Evolutionary conservation across 2,797 vertebrate species (phyloP).

Genomic region (Acanthopagrus latus): DNA sequence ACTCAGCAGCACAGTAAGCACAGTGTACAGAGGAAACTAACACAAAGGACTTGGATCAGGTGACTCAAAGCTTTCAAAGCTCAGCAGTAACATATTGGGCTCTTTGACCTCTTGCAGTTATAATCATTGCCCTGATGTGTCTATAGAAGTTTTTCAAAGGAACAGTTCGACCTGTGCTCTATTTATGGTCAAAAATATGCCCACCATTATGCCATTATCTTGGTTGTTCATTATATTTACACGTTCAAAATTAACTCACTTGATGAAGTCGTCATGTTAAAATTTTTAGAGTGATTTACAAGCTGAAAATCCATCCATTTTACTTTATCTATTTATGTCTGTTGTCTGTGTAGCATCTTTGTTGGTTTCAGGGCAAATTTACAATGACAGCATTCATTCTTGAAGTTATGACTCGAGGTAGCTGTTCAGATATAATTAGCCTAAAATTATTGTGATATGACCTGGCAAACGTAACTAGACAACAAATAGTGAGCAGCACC

Average conservation of each 20-base stretch:
- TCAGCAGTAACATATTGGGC: not conserved
- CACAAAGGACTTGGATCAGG: not conserved
- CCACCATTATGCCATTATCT: not conserved
- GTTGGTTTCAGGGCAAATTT: not conserved
- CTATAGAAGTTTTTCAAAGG: not conserved
- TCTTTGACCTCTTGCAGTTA: not conserved
- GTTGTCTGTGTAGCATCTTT: not conserved
- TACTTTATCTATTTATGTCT: not conserved
- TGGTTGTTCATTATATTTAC: not conserved
- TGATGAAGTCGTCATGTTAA: not conserved
- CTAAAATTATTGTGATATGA: not conserved
- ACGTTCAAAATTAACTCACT: not conserved
- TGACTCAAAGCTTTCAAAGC: conserved; percentile 3
- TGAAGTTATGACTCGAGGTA: not conserved
- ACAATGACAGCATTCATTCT: not conserved
- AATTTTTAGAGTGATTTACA: not conserved
- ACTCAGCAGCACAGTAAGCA: not conserved
- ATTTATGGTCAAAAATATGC: not conserved
- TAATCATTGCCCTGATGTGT: not conserved
- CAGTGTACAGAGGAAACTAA: not conserved
- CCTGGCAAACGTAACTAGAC: too few species aligned
- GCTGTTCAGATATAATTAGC: not conserved
- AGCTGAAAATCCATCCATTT: not conserved
- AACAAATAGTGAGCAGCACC: too few species aligned
- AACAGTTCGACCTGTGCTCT: not conserved